phyloP scores from a whole-genome alignment of 2,888 invertebrate species.

The Drosophila kuntzei region DNA sequence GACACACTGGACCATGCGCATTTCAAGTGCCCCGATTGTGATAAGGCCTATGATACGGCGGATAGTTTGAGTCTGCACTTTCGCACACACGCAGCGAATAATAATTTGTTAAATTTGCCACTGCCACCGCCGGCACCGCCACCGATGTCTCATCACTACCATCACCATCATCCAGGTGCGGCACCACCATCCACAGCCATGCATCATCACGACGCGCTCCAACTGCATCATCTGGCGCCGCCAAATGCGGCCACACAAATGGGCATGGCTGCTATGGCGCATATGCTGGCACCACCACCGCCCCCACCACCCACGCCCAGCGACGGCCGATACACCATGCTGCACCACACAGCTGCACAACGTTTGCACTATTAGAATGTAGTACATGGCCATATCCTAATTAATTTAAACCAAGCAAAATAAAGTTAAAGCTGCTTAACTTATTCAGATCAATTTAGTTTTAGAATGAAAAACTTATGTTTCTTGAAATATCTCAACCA shows the following conservation, averaged over 20 bases:
- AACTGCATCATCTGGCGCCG: slow-evolving; percentile 69
- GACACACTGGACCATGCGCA: slow-evolving; percentile 68
- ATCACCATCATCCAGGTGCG: slow-evolving; percentile 67
- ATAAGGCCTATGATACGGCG: slow-evolving; percentile 84
- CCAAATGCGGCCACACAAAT: slow-evolving; percentile 79
- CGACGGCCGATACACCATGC: slow-evolving; percentile 82
- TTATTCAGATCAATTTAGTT: too few species aligned
- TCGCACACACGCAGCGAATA: slow-evolving; percentile 82
- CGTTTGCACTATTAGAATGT: slow-evolving; percentile 82
- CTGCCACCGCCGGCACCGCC: slow-evolving; percentile 65
- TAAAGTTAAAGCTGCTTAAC: too few species aligned
- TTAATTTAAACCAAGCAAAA: too few species aligned
- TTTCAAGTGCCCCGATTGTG: slow-evolving; percentile 85
- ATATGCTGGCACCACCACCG: slow-evolving; percentile 80
- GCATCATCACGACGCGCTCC: slow-evolving; percentile 66
- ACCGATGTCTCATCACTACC: slow-evolving; percentile 65
- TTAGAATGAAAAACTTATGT: too few species aligned
- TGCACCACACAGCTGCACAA: slow-evolving; percentile 82
- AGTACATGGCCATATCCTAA: too few species aligned
- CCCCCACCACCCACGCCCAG: slow-evolving; percentile 82
- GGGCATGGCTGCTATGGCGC: slow-evolving; percentile 82
- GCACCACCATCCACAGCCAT: slow-evolving; percentile 55
- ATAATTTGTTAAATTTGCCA: slow-evolving; percentile 76
- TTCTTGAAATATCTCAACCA: too few species aligned
- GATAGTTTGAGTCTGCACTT: slow-evolving; percentile 84